Evolutionary conservation across 2,797 vertebrate species (phyloP), one percentile per base, ranked within the genome.

Genomic region (Acrossocheilus fasciatus): DNA sequence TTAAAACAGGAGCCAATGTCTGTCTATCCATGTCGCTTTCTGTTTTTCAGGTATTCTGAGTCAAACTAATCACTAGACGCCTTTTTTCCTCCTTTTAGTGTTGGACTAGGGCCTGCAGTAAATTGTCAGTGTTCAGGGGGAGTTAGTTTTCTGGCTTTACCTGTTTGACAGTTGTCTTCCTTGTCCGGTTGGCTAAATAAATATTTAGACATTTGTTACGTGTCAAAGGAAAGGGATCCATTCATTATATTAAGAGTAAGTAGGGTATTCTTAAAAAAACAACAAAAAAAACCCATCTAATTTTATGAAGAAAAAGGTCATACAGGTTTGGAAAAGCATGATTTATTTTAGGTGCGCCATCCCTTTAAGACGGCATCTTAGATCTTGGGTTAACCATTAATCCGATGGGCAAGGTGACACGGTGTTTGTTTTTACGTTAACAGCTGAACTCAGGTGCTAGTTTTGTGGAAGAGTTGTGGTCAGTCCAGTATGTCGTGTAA

Each of bases 1-100:
- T 88, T 88, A 87, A 90, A 93, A 76, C 57, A 45, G 84, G 69
- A 82, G 69, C 79, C 20, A 17, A 18, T 69, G 2, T 50, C 26
- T n/a, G 39, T 69, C 73, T 66, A 54, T 72, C 23, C 41, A 11
- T 84, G 45, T 14, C 8, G 0, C 17, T 14, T 64, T 34, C 50
- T 39, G 14, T 52, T 36, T 54, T 39, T 81, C 6, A 36, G 15
- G 26, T 54, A 14, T 17, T 84, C 45, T 54, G 34, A 69, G 64
- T 45, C 39, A 45, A 30, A 62, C 68, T 4, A 39, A 70, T 80
- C 47, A 36, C 18, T 36, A 5, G 30, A 5, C 30, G 12, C 12
- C 39, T 41, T 70, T 36, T 30, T 18, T 3, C 10, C 8, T 8
- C 30, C 14, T 36, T 54, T 14, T 18, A 23, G 30, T 57, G 30